Percentiles rank a stretch among this genome's conserved stretches.
Evolutionary conservation across 2,113 vertebrate species (phyloP).

Genomic region (Cebus imitator): DNA sequence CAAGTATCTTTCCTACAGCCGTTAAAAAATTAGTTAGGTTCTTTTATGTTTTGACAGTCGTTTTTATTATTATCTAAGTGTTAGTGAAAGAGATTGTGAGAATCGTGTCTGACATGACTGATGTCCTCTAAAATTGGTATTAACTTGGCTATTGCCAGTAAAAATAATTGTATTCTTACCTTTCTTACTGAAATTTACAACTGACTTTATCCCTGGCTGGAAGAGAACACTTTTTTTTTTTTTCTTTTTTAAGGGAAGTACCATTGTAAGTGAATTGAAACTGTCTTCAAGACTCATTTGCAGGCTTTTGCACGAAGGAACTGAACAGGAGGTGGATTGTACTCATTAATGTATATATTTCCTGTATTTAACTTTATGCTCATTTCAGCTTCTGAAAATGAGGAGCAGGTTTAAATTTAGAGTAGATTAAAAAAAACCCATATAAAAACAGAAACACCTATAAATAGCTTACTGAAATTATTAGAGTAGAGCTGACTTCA

Average conservation of each 20-base stretch:
- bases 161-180: conserved; percentile 28
- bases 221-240: neutral
- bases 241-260: neutral
- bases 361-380: conserved; percentile 27
- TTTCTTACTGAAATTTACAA: conserved; percentile 23
- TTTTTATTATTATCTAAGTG: conserved; percentile 1
- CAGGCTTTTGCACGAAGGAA: neutral
- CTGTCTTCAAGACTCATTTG: neutral
- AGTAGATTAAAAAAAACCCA: conserved; percentile 59
- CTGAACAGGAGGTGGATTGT: neutral
- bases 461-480: conserved; percentile 75
- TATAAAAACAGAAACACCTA: conserved; percentile 64
- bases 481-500: conserved; percentile 28
- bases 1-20: neutral
- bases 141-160: neutral
- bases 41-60: neutral
- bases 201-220: neutral
- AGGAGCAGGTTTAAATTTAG: conserved; percentile 74
- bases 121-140: conserved; percentile 5
- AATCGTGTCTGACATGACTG: neutral
- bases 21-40: neutral
- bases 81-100: neutral
- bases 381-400: conserved; percentile 69
- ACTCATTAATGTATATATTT: neutral
- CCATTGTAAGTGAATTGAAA: neutral